Conservation (phyloP, 2,113 vertebrate genomes). For the Pan troglodytes region DNA sequence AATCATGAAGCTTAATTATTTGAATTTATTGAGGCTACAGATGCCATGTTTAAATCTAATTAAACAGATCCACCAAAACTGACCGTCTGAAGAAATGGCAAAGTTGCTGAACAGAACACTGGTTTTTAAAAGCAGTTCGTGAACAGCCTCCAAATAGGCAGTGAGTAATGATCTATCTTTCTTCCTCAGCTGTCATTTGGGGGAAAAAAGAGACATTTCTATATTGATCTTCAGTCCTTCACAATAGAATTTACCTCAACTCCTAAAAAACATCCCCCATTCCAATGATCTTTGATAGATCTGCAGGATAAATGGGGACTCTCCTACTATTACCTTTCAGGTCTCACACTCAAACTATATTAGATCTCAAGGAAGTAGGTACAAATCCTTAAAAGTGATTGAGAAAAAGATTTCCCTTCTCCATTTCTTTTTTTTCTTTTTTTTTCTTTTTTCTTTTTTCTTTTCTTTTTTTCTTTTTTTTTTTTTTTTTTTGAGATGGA, state of each 20-base stretch:
- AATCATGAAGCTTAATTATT: slow-evolving; percentile 85
- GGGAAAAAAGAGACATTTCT: neutral
- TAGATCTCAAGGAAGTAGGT: neutral
- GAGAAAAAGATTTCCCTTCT: neutral
- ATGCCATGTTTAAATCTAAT: slow-evolving; percentile 81
- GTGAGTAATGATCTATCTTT: slow-evolving; percentile 58
- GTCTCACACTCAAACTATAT: neutral
- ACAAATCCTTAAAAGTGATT: neutral
- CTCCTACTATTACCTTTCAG: neutral
- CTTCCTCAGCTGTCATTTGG: slow-evolving; percentile 57
- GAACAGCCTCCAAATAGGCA: slow-evolving; percentile 76
- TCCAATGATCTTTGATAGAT: neutral
- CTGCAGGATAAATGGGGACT: neutral
- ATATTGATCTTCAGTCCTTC: slow-evolving; percentile 65
- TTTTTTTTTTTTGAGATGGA: no score
- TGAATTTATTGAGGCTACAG: slow-evolving; percentile 82
- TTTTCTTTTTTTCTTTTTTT: no score
- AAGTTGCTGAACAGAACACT: slow-evolving; percentile 70
- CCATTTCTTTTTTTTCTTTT: neutral
- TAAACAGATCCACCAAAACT: slow-evolving; percentile 79
- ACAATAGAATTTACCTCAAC: slow-evolving; percentile 64
- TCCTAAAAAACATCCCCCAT: slow-evolving; percentile 44
- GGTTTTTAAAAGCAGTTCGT: slow-evolving; percentile 76
- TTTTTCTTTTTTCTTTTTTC: no score
- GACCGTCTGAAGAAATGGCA: slow-evolving; percentile 72